A percentile compares a stretch with the other conserved stretches of the same genome.
phyloP scores from a whole-genome alignment of 2,888 invertebrate species.

The Tetramorium bicarinatum region DNA sequence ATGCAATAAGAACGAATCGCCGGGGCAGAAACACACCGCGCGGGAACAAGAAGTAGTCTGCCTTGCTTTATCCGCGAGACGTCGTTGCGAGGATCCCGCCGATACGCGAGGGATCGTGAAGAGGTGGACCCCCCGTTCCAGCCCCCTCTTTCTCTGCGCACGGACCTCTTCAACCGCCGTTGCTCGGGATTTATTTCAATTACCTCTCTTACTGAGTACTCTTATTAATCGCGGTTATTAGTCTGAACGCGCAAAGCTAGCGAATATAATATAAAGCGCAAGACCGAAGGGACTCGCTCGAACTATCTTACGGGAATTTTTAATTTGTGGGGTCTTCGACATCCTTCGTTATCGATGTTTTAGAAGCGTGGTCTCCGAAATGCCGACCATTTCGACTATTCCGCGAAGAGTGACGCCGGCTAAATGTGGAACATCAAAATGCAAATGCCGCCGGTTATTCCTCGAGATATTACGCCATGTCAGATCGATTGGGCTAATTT shows the following conservation, averaged over 20 bases:
- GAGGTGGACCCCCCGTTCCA: not conserved
- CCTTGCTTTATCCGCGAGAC: conserved; percentile 60
- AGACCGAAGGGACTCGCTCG: not conserved
- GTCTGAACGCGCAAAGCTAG: not conserved
- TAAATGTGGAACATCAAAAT: not conserved
- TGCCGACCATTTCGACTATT: not conserved
- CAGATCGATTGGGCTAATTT: conserved; percentile 25
- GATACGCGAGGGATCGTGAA: conserved; percentile 23
- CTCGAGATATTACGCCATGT: conserved; percentile 1
- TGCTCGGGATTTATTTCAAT: conserved; percentile 33
- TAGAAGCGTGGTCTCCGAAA: not conserved
- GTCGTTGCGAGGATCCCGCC: conserved; percentile 4
- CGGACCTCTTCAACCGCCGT: conserved; percentile 5
- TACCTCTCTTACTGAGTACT: not conserved
- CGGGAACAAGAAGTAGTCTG: conserved; percentile 56
- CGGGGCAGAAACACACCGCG: conserved; percentile 50
- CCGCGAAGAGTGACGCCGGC: not conserved
- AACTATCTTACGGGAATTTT: not conserved
- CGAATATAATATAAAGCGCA: not conserved
- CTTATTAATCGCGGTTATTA: conserved; percentile 11
- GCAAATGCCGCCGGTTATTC: conserved; percentile 32
- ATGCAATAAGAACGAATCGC: conserved; percentile 75
- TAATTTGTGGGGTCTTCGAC: not conserved
- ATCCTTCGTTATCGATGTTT: not conserved
- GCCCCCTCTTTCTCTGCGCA: not conserved